Conservation (phyloP, 2,888 invertebrate genomes). For the Blera fallax region DNA sequence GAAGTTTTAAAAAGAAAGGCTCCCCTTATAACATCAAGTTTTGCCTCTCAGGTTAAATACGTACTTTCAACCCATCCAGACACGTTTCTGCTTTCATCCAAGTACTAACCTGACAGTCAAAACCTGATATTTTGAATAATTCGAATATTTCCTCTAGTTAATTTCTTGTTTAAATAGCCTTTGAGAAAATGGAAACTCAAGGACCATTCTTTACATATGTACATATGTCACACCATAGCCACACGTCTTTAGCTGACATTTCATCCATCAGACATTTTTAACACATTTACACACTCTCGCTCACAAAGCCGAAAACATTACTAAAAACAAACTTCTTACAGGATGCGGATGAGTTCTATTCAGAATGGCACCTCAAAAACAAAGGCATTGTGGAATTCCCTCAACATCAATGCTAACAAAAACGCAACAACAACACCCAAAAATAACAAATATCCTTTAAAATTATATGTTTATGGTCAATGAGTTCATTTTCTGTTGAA, state of each 20-base stretch:
- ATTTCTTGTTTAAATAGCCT: too few relatives aligned
- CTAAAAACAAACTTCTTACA: background rate
- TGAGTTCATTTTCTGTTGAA: constrained; percentile 61
- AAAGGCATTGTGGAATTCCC: background rate
- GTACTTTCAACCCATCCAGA: too few relatives aligned
- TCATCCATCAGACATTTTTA: background rate
- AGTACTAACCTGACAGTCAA: too few relatives aligned
- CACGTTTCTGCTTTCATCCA: too few relatives aligned
- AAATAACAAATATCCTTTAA: constrained; percentile 56
- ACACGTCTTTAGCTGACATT: background rate
- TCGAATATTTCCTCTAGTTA: too few relatives aligned
- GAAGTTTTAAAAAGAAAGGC: too few relatives aligned
- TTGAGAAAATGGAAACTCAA: background rate
- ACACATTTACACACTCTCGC: background rate
- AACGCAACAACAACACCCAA: constrained; percentile 9
- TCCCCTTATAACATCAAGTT: too few relatives aligned
- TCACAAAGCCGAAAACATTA: background rate
- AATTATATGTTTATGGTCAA: constrained; percentile 67
- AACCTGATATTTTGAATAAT: too few relatives aligned
- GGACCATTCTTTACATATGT: background rate
- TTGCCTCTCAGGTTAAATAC: too few relatives aligned
- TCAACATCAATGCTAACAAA: background rate
- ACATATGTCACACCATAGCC: background rate
- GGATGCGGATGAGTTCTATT: background rate
- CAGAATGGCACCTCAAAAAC: constrained; percentile 10